Base-by-base conservation (phyloP, 2,113 vertebrate species). In the Athene noctua region DNA sequence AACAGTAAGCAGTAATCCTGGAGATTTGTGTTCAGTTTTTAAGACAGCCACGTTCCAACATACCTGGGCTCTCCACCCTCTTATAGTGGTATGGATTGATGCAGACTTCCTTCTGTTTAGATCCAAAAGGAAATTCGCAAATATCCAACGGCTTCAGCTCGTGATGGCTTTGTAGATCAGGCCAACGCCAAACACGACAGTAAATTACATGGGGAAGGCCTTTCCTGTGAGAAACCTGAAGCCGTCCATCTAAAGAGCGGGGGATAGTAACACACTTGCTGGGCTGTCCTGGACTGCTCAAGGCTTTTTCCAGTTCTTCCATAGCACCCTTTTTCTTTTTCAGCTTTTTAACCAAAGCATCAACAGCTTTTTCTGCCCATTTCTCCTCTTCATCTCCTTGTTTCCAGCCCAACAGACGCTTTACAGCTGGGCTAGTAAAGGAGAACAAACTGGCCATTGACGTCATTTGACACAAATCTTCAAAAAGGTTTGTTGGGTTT, bases 61-160 rank as follows among this genome's bases (percentile, higher is more conserved):
- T 97, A 99, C 99, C 99, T 96, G 99, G 99, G 98, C 99, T 99
- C 95, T 99, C 99, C 94, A 99, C 99, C 96, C 99, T 98, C 96
- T 99, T 99, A 97, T 99, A 99, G 98, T 99, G 99, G 98, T 99
- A 99, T 6, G 99, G 99, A 97, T 99, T 99, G 97, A 99, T 99
- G 98, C 99, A 99, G 93, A 99, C 99, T 98, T 99, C 99, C 98
- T 99, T 99, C 98, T 99, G 99, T 88, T 99, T 99, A 89, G 99
- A 99, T 96, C 99, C 99, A 94, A 99, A 99, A 32, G 99, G 99
- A 98, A 99, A 99, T 96, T 99, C 99, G 97, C 99, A 99, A 94
- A 99, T 98, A 97, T 99, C 99, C 98, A 99, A 98, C 8, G 99
- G 99, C 92, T 99, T 99, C 89, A 99, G 98, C 98, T 99, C 99